Conservation (phyloP, 2,888 invertebrate species). For the Drosophila paranaensis region DNA sequence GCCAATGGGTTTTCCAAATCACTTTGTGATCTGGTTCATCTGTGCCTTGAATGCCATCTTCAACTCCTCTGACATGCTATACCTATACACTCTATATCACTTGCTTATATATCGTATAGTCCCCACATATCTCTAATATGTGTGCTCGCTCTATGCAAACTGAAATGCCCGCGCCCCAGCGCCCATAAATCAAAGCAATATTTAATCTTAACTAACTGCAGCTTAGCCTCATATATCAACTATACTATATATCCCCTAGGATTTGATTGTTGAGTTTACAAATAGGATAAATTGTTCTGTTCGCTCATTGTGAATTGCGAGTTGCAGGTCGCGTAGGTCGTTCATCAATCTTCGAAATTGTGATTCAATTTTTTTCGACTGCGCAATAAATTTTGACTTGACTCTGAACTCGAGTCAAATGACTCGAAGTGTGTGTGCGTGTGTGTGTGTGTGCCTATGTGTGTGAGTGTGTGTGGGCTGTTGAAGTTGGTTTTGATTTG, state of each 20-base stretch:
- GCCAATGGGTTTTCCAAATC: too few relatives aligned
- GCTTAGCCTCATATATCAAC: not conserved
- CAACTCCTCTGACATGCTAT: too few relatives aligned
- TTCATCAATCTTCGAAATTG: slow-evolving; percentile 37
- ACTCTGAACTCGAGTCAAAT: slow-evolving; percentile 37
- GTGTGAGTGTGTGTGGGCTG: not conserved
- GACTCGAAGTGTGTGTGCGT: not conserved
- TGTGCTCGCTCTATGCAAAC: not conserved
- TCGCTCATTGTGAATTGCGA: not conserved
- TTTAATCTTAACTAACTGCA: slow-evolving; percentile 1
- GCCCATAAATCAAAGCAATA: not conserved
- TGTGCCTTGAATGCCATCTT: too few relatives aligned
- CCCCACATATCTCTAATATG: too few relatives aligned
- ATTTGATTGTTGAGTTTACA: not conserved
- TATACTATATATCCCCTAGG: not conserved
- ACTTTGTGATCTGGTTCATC: too few relatives aligned
- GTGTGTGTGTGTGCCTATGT: too few relatives aligned
- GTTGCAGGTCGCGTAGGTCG: not conserved
- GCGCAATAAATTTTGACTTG: slow-evolving; percentile 59
- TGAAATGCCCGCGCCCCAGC: not conserved
- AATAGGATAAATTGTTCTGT: not conserved
- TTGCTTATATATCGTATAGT: too few relatives aligned
- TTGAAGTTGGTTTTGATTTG: not conserved
- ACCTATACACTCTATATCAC: too few relatives aligned
- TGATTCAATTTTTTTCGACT: slow-evolving; percentile 43